phyloP scores from a whole-genome alignment of 1,140 invertebrate genomes.

The Macrobrachium rosenbergii region DNA sequence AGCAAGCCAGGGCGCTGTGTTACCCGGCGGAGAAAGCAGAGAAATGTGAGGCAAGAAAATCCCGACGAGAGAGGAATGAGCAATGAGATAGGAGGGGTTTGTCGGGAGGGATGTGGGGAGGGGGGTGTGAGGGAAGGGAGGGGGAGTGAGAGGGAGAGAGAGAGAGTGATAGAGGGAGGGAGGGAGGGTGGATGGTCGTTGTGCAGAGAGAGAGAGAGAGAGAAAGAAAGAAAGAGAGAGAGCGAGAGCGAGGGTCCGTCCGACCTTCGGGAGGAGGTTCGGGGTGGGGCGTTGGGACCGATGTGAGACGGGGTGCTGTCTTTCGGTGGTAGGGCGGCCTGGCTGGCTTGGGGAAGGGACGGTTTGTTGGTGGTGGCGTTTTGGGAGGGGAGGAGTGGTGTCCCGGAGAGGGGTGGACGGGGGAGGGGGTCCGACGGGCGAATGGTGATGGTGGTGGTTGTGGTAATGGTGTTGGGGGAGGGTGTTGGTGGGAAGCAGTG shows the following conservation, averaged over 20 bases:
- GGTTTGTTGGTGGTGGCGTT: background rate
- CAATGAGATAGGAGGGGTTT: conserved; percentile 38
- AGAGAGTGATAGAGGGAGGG: background rate
- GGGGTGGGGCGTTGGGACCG: too few relatives aligned
- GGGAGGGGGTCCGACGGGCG: background rate
- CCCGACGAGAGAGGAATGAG: conserved; percentile 49
- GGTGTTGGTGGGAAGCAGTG: conserved; percentile 21
- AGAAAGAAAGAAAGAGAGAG: too few relatives aligned
- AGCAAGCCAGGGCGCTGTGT: conserved; percentile 20
- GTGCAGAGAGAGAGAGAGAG: too few relatives aligned
- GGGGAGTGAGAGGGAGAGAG: background rate
- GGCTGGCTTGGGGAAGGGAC: too few relatives aligned
- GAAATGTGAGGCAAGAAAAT: conserved; percentile 55
- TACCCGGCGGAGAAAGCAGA: conserved; percentile 45
- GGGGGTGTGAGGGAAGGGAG: background rate
- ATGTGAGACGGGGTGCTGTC: too few relatives aligned
- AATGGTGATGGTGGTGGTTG: too few relatives aligned
- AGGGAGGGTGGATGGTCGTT: background rate
- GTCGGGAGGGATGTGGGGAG: background rate
- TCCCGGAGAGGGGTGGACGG: background rate
- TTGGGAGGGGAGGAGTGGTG: background rate
- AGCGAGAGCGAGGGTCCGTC: too few relatives aligned
- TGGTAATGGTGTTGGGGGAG: too few relatives aligned
- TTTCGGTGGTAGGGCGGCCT: too few relatives aligned
- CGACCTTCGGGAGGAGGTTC: too few relatives aligned